These are phyloP conservation scores for Pipistrellus kuhlii DNA, from an alignment of 2,797 vertebrate species.

Conservation along the genomic window DNA sequence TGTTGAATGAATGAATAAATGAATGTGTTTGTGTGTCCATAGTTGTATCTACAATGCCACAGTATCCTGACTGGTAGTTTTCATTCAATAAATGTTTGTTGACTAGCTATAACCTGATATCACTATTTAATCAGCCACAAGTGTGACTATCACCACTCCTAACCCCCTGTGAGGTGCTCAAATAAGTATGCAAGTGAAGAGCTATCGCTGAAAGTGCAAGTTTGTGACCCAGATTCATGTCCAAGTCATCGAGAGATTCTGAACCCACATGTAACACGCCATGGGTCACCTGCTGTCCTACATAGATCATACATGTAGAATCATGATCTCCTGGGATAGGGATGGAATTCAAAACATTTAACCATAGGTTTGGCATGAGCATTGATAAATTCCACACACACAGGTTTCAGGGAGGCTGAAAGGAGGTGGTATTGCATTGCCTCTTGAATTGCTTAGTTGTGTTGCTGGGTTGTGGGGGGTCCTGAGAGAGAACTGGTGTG, in stretches of 20 bases:
- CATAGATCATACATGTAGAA: neutral
- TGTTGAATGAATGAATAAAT: slow-evolving; percentile 49
- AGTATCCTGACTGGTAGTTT: slow-evolving; percentile 15
- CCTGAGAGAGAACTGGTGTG: neutral
- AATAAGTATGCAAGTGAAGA: slow-evolving; percentile 11
- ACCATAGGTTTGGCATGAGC: neutral
- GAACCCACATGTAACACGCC: slow-evolving; percentile 29
- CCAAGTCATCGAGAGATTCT: neutral
- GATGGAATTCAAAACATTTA: slow-evolving; percentile 41
- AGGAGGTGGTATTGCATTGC: neutral
- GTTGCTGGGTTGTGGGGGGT: neutral
- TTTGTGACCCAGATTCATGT: slow-evolving; percentile 40
- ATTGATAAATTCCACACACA: neutral
- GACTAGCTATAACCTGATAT: slow-evolving; percentile 22
- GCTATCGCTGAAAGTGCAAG: neutral
- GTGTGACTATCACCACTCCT: neutral
- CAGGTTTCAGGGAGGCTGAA: neutral
- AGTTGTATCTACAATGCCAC: neutral
- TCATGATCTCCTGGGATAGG: neutral
- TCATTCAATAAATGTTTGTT: slow-evolving; percentile 58
- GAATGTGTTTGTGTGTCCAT: slow-evolving; percentile 17
- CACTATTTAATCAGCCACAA: slow-evolving; percentile 48
- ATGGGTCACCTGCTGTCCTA: neutral
- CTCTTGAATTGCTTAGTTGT: neutral
- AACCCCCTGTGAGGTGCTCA: neutral